phyloP scores from a whole-genome alignment of 2,888 invertebrate genomes.

The Drosophila prolongata region DNA sequence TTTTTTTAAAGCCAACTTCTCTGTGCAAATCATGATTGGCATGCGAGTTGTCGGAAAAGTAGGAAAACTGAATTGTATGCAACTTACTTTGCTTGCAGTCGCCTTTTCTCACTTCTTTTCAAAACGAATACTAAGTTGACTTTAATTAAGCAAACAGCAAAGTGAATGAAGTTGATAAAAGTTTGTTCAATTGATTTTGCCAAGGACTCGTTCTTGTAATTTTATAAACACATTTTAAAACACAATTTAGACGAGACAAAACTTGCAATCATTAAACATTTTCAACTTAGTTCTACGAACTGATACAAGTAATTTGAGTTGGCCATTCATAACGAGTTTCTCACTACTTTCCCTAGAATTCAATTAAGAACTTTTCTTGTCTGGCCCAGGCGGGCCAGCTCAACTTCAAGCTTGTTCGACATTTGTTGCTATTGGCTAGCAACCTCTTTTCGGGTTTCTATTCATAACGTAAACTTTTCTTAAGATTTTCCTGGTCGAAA shows the following conservation, averaged over 20 bases:
- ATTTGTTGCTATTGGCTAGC: constrained; percentile 45
- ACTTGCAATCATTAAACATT: constrained; percentile 53
- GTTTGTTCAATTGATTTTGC: constrained; percentile 29
- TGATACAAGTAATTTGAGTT: constrained; percentile 57
- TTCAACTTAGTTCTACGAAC: constrained; percentile 21
- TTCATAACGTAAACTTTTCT: constrained; percentile 26
- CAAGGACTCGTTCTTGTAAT: constrained; percentile 12
- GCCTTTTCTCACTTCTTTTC: constrained; percentile 1
- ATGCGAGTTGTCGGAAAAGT: constrained; percentile 59
- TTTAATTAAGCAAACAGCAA: constrained; percentile 40
- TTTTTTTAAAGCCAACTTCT: constrained; percentile 12
- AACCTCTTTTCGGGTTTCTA: constrained; percentile 19
- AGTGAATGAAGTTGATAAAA: constrained; percentile 20
- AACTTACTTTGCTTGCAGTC: constrained; percentile 41
- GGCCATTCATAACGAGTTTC: constrained; percentile 59
- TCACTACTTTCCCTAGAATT: constrained; percentile 65
- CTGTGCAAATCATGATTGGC: constrained; percentile 71
- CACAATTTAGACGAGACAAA: constrained; percentile 26
- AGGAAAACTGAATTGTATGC: constrained; percentile 24
- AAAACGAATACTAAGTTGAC: constrained; percentile 36
- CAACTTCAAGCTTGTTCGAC: constrained; percentile 48
- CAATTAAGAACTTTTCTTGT: constrained; percentile 70
- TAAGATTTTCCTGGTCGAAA: constrained; percentile 32
- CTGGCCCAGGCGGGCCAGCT: constrained; percentile 31
- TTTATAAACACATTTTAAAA: constrained; percentile 32